These are phyloP conservation scores for Nezara viridula DNA, from an alignment of 2,888 invertebrate genomes.

Conservation along the genomic window DNA sequence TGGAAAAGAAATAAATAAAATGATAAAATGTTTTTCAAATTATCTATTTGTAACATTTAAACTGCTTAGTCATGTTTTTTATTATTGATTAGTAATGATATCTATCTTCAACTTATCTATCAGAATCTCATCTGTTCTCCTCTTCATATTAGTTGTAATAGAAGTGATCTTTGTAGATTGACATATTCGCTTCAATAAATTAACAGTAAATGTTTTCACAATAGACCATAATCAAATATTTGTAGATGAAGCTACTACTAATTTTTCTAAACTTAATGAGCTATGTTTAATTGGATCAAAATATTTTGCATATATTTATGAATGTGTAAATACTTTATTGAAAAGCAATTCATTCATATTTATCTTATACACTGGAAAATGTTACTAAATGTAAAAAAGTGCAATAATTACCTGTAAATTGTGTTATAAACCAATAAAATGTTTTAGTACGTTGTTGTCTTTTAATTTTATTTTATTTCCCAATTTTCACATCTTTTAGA, in stretches of 20 bases:
- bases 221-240: slow-evolving; percentile 23
- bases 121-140: background rate
- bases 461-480: background rate
- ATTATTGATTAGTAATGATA: background rate
- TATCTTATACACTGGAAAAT: background rate
- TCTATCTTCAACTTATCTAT: background rate
- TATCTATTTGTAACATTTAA: slow-evolving; percentile 2
- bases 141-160: background rate
- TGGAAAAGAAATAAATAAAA: background rate
- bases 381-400: slow-evolving; percentile 8
- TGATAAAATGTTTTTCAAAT: background rate
- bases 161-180: slow-evolving; percentile 13
- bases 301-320: slow-evolving; percentile 18
- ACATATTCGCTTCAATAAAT: background rate
- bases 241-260: background rate
- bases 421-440: slow-evolving; percentile 27
- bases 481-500: no score
- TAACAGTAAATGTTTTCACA: background rate
- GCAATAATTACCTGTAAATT: slow-evolving; percentile 41
- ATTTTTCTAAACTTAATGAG: slow-evolving; percentile 2
- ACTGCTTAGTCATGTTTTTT: background rate
- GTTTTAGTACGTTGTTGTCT: background rate
- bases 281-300: background rate
- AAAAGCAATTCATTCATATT: slow-evolving; percentile 29
- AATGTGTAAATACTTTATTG: background rate